These are phyloP conservation scores for Callithrix jacchus DNA, from an alignment of 2,113 vertebrate species.

Conservation along the genomic window DNA sequence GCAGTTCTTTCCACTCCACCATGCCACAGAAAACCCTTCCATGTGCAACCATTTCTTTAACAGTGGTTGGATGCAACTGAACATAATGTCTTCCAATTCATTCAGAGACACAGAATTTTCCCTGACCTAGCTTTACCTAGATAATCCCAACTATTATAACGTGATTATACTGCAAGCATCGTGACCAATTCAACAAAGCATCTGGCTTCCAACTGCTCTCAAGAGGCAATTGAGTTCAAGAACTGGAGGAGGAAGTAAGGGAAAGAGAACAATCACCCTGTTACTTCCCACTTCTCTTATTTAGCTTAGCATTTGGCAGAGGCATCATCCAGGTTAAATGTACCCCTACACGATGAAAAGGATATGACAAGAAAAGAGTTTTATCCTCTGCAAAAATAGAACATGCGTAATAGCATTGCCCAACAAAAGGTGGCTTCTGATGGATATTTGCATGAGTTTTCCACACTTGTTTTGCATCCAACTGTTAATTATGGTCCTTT, in stretches of 20 bases:
- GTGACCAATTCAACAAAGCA: conserved; percentile 69
- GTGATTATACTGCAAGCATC: conserved; percentile 30
- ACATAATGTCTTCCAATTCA: conserved; percentile 10
- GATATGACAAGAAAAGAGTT: neutral
- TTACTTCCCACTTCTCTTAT: neutral
- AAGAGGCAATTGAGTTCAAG: conserved; percentile 54
- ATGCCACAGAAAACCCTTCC: neutral
- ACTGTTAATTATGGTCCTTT: conserved; percentile 84
- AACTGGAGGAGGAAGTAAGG: conserved; percentile 50
- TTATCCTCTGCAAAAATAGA: conserved; percentile 34
- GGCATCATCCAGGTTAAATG: conserved; percentile 43
- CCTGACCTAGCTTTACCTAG: conserved; percentile 16
- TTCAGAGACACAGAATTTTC: conserved; percentile 13
- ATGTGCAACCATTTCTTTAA: neutral
- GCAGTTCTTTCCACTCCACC: neutral
- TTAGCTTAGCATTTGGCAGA: conserved; percentile 62
- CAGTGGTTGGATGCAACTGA: conserved; percentile 2
- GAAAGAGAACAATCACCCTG: conserved; percentile 25
- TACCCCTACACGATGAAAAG: neutral
- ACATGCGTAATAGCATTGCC: neutral
- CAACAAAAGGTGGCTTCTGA: conserved; percentile 70
- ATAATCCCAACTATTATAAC: conserved; percentile 40
- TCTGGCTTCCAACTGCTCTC: conserved; percentile 70
- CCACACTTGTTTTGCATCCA: conserved; percentile 83
- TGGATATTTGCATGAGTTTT: conserved; percentile 80